Conservation (phyloP, 2,797 vertebrate genomes). For the Anabacerthia variegaticeps region DNA sequence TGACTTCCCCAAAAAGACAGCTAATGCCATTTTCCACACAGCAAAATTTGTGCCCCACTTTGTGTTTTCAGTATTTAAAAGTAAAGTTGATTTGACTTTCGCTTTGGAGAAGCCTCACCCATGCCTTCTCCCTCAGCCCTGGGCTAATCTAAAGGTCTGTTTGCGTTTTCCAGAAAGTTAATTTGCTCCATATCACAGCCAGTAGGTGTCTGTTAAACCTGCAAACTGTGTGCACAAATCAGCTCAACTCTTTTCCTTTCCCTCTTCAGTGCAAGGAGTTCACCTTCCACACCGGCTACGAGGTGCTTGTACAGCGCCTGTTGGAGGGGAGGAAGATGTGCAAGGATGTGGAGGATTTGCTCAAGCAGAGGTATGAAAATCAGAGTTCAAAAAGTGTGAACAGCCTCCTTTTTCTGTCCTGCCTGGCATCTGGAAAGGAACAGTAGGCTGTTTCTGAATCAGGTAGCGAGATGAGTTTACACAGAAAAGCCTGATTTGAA, state of each 20-base stretch:
- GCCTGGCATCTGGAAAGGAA: neutral
- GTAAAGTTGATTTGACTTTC: neutral
- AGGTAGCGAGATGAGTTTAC: neutral
- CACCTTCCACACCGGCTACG: constrained; percentile 86
- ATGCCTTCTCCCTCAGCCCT: neutral
- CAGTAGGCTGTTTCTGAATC: neutral
- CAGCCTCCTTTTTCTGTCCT: neutral
- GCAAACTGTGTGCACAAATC: neutral
- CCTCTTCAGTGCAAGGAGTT: constrained; percentile 85
- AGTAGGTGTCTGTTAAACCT: neutral
- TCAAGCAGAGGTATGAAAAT: constrained; percentile 88
- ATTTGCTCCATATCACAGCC: neutral
- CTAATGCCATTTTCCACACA: neutral
- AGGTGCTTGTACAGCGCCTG: constrained; percentile 85
- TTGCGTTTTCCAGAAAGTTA: neutral
- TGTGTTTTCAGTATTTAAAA: neutral
- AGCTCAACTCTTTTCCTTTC: neutral
- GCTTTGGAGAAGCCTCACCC: neutral
- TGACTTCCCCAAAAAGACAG: neutral
- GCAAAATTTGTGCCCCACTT: neutral
- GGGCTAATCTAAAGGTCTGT: neutral
- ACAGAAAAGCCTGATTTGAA: neutral
- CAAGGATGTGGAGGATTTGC: constrained; percentile 94
- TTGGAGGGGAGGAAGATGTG: constrained; percentile 90
- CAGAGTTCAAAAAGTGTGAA: neutral